Evolutionary conservation across 2,888 invertebrate genomes (phyloP).

Genomic region (Uropetala carovei): DNA sequence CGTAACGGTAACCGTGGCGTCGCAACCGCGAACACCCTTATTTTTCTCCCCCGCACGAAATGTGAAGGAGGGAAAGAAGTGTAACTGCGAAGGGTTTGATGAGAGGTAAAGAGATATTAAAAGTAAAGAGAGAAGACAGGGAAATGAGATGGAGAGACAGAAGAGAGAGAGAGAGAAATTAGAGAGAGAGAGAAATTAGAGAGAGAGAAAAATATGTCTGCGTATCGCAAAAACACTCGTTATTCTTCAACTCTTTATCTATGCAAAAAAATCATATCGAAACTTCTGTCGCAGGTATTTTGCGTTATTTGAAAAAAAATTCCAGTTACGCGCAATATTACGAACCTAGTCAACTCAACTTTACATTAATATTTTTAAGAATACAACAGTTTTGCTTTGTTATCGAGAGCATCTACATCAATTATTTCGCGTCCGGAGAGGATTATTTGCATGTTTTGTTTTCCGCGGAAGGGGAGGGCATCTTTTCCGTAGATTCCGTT

Average conservation of each 20-base stretch:
- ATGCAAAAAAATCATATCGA: too few species aligned
- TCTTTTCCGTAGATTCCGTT: too few species aligned
- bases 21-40: not conserved
- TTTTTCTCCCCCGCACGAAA: not conserved
- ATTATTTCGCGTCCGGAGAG: too few species aligned
- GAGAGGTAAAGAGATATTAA: not conserved
- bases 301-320: too few species aligned
- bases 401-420: too few species aligned
- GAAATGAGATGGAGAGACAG: not conserved
- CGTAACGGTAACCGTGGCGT: not conserved
- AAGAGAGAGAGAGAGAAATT: not conserved
- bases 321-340: too few species aligned
- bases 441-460: too few species aligned
- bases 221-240: not conserved
- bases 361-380: too few species aligned
- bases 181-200: not conserved
- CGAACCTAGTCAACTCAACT: too few species aligned
- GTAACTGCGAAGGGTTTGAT: not conserved
- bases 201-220: not conserved
- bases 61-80: not conserved
- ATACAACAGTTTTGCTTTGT: too few species aligned
- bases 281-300: too few species aligned
- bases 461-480: too few species aligned
- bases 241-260: not conserved
- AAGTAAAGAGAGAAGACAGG: not conserved